Percentiles rank a stretch among this genome's conserved stretches.
These are phyloP conservation scores for Leptonema lineaticorne DNA, from an alignment of 1,140 invertebrate genomes.

Conservation along the genomic window DNA sequence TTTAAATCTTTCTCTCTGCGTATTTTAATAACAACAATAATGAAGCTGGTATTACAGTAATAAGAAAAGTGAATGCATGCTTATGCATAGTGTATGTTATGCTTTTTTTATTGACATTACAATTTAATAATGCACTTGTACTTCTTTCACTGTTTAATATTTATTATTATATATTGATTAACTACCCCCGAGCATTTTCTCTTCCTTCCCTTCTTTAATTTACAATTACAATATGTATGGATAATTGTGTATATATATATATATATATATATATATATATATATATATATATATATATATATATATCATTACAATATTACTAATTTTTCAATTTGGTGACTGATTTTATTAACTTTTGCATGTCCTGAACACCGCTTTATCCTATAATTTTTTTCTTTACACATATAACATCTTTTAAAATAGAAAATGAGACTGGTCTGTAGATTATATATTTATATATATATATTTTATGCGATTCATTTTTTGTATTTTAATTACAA, in stretches of 20 bases:
- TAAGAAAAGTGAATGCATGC: conserved; percentile 38
- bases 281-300: too few relatives aligned
- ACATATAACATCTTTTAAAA: conserved; percentile 13
- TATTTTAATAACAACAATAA: background rate
- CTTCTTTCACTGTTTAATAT: conserved; percentile 20
- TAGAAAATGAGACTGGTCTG: conserved; percentile 31
- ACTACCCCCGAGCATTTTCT: background rate
- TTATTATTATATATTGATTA: background rate
- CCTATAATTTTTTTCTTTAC: background rate
- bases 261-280: too few relatives aligned
- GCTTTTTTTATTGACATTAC: conserved; percentile 31
- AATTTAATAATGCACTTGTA: conserved; percentile 24
- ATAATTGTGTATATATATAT: too few relatives aligned
- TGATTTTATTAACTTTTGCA: conserved; percentile 24
- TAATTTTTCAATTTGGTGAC: conserved; percentile 30
- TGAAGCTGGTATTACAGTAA: conserved; percentile 27
- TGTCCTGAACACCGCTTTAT: conserved; percentile 22
- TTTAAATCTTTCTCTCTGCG: background rate
- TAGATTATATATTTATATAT: conserved; percentile 17
- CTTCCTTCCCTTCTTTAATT: background rate
- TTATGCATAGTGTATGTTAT: conserved; percentile 39
- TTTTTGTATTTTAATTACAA: background rate
- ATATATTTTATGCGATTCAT: background rate
- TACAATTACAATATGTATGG: conserved; percentile 1
- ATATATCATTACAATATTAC: too few relatives aligned